Conservation (phyloP, 1,140 invertebrate species). For the Drosophila mayri region DNA sequence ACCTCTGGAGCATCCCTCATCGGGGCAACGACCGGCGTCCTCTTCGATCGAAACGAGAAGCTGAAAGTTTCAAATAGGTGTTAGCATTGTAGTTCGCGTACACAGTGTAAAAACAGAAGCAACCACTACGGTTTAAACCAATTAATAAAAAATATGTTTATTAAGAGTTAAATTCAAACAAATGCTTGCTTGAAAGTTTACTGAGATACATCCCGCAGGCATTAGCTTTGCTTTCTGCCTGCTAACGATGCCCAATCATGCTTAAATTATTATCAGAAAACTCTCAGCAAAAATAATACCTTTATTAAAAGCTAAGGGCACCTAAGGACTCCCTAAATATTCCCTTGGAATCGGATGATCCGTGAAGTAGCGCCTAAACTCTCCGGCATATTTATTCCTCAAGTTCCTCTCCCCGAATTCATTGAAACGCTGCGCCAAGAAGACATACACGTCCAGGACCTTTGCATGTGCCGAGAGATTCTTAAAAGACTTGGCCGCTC, state of each 20-base stretch:
- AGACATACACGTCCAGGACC: conserved; percentile 88
- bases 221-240: background rate
- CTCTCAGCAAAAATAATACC: conserved; percentile 25
- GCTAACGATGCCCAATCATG: background rate
- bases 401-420: conserved; percentile 88
- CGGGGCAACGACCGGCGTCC: conserved; percentile 1
- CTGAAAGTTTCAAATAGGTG: conserved; percentile 57
- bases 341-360: conserved; percentile 86
- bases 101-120: conserved; percentile 47
- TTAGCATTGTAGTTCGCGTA: conserved; percentile 69
- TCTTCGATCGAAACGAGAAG: conserved; percentile 28
- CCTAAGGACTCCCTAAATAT: conserved; percentile 71
- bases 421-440: conserved; percentile 89
- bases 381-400: conserved; percentile 90
- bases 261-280: background rate
- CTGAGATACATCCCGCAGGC: background rate
- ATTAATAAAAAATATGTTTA: conserved; percentile 75
- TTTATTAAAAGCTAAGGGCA: conserved; percentile 36
- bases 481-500: conserved; percentile 89
- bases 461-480: conserved; percentile 90
- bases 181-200: background rate
- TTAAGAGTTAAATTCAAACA: conserved; percentile 58
- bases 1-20: conserved; percentile 1
- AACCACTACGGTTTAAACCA: conserved; percentile 70
- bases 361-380: conserved; percentile 89